phyloP scores from a whole-genome alignment of 2,888 invertebrate genomes.

The Calameuta idolon region DNA sequence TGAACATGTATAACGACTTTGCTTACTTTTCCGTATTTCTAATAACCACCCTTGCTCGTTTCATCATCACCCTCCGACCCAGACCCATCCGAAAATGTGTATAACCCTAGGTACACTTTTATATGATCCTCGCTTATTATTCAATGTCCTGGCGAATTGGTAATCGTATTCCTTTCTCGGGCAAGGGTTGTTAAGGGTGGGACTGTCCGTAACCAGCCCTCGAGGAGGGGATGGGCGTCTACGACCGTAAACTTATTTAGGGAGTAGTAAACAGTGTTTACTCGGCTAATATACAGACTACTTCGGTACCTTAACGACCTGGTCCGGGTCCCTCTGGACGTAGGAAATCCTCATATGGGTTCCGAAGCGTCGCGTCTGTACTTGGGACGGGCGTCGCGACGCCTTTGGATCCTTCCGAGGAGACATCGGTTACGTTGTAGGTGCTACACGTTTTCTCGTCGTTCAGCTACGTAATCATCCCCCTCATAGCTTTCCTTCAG shows the following conservation, averaged over 20 bases:
- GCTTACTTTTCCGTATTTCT: not conserved
- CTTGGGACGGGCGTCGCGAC: not conserved
- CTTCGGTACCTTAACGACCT: slow-evolving; percentile 49
- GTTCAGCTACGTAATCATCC: slow-evolving; percentile 3
- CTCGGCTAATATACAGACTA: slow-evolving; percentile 48
- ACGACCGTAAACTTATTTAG: slow-evolving; percentile 50
- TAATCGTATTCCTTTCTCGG: not conserved
- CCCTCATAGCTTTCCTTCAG: not conserved
- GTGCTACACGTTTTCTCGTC: slow-evolving; percentile 13
- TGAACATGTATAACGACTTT: not conserved
- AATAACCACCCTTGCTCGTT: not conserved
- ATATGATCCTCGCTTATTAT: not conserved
- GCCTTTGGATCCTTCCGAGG: slow-evolving; percentile 3
- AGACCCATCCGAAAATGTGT: not conserved
- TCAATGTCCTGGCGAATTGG: not conserved
- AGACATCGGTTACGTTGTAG: slow-evolving; percentile 7
- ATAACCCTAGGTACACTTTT: not conserved
- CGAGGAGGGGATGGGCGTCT: not conserved
- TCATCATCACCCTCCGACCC: not conserved
- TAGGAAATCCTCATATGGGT: slow-evolving; percentile 33
- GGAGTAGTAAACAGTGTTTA: slow-evolving; percentile 55
- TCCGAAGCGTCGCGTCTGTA: slow-evolving; percentile 36
- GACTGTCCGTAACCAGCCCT: not conserved
- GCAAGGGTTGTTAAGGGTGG: slow-evolving; percentile 2
- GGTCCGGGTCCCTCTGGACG: slow-evolving; percentile 16